Percentiles rank a stretch among this genome's conserved stretches.
Conservation (phyloP, 1,140 invertebrate species). For the Aphaenogaster floridana region DNA sequence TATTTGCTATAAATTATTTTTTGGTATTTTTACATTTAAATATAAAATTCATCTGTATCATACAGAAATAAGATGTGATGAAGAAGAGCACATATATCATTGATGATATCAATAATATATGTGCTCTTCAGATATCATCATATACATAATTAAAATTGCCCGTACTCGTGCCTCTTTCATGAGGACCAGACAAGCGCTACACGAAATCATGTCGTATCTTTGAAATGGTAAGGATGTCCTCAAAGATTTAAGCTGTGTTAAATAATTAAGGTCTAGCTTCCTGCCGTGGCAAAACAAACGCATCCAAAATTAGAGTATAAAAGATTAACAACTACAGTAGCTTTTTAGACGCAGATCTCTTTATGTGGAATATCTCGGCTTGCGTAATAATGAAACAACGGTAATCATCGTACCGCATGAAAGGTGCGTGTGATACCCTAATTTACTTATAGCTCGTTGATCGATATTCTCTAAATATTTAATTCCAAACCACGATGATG, state of each 20-base stretch:
- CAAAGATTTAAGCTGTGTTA: constrained; percentile 8
- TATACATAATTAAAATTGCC: constrained; percentile 17
- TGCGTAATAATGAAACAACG: constrained; percentile 25
- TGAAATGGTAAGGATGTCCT: constrained; percentile 22
- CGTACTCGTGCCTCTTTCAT: neutral
- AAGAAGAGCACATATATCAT: neutral
- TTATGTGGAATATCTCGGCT: neutral
- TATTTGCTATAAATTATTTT: neutral
- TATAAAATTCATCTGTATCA: neutral
- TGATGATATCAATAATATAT: too few relatives aligned
- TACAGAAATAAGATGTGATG: neutral
- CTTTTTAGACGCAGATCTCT: neutral
- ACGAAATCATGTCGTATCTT: constrained; percentile 18
- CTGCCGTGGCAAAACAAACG: neutral
- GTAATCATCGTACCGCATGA: neutral
- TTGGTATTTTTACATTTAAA: neutral
- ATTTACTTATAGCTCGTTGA: neutral
- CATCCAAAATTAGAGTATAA: constrained; percentile 6
- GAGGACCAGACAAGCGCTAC: neutral
- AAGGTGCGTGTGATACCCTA: neutral
- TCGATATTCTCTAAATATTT: constrained; percentile 34
- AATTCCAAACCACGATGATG: neutral
- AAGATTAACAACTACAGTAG: constrained; percentile 1
- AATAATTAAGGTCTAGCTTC: constrained; percentile 28
- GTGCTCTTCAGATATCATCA: neutral